Conservation (phyloP, 2,797 vertebrate species). For the Serranus cabrilla region DNA sequence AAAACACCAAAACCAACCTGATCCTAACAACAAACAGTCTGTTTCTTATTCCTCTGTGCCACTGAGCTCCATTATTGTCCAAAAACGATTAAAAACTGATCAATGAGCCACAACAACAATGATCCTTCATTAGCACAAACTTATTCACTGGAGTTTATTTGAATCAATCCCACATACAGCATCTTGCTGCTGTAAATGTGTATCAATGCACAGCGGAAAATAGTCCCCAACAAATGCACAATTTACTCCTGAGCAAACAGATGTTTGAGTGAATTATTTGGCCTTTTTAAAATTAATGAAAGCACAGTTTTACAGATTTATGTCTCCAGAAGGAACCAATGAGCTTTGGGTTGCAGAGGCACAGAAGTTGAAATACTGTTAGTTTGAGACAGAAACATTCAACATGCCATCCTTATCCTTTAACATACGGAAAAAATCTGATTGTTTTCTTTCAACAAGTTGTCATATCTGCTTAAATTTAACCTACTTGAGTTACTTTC, state of each 20-base stretch:
- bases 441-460: not conserved
- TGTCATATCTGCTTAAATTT: too few relatives aligned
- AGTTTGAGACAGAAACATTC: not conserved
- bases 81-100: not conserved
- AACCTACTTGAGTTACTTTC: not conserved
- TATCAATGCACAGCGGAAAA: not conserved
- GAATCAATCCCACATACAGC: not conserved
- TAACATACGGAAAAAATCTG: not conserved
- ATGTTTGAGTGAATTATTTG: not conserved
- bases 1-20: not conserved
- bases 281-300: not conserved
- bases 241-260: not conserved
- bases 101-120: not conserved
- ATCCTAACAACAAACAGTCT: not conserved
- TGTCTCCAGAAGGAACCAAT: not conserved
- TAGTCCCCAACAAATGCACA: not conserved
- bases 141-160: not conserved
- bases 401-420: not conserved
- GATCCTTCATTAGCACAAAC: not conserved
- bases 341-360: not conserved
- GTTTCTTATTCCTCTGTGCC: not conserved
- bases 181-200: fast-evolving
- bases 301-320: not conserved
- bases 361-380: not conserved
- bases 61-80: not conserved